Evolutionary conservation across 1,140 invertebrate genomes (phyloP).

Genomic region (Ceratosolen solmsi): DNA sequence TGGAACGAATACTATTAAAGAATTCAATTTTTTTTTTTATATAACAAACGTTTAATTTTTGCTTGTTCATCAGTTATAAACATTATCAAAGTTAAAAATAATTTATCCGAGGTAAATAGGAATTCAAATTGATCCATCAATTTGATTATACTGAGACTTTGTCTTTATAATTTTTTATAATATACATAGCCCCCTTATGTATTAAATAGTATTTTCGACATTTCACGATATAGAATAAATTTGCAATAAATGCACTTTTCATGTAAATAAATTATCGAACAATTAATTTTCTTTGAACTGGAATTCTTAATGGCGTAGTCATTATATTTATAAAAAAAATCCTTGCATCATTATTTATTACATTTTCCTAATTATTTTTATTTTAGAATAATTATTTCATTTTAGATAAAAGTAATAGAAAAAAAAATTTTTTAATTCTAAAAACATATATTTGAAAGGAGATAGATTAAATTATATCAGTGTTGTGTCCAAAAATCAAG

Average conservation of each 20-base stretch:
- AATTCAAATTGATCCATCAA: not conserved
- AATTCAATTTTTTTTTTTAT: too few species aligned
- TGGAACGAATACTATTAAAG: too few species aligned
- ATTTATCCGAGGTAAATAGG: too few species aligned
- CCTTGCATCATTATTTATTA: not conserved
- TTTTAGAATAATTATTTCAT: too few species aligned
- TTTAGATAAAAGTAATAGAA: too few species aligned
- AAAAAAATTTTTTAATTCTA: too few species aligned
- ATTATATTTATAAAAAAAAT: not conserved
- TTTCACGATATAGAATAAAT: not conserved
- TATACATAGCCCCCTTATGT: not conserved
- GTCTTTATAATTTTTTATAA: not conserved
- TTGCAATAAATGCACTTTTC: not conserved
- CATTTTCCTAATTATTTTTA: not conserved
- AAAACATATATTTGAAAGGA: too few species aligned
- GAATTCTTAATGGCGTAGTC: not conserved
- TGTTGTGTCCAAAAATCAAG: too few species aligned
- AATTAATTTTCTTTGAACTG: not conserved
- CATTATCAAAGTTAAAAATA: too few species aligned
- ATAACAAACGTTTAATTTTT: too few species aligned
- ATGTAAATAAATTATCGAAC: not conserved
- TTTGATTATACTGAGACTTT: slow-evolving; percentile 13
- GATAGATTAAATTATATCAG: too few species aligned
- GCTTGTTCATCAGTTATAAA: too few species aligned
- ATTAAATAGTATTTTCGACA: not conserved